These are phyloP conservation scores for Baccha elongata DNA, from an alignment of 2,888 invertebrate species.

Conservation along the genomic window DNA sequence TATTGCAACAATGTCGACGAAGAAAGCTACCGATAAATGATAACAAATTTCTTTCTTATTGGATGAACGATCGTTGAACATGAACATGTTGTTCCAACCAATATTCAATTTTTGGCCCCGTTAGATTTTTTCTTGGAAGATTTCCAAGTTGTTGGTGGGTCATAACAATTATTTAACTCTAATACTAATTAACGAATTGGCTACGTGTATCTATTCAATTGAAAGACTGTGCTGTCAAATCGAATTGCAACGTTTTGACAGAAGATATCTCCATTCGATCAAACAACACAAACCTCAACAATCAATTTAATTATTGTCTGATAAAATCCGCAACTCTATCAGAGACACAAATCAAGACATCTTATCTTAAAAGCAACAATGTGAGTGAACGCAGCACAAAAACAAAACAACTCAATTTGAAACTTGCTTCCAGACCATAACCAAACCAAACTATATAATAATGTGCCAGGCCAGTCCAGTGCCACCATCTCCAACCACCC, in stretches of 20 bases:
- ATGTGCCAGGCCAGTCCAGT: conserved; percentile 3
- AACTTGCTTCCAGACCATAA: conserved; percentile 18
- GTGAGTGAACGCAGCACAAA: conserved; percentile 14
- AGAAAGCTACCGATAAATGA: too few species aligned
- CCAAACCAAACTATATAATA: background rate
- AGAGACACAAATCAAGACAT: conserved; percentile 6
- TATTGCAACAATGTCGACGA: too few species aligned
- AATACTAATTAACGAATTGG: too few species aligned
- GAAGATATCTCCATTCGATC: conserved; percentile 57
- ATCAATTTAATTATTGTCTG: conserved; percentile 36
- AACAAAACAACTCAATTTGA: conserved; percentile 47
- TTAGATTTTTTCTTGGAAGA: too few species aligned
- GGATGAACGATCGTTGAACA: too few species aligned
- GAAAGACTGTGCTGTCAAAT: conserved; percentile 30
- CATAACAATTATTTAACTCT: too few species aligned
- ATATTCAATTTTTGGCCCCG: too few species aligned
- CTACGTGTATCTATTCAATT: conserved; percentile 10
- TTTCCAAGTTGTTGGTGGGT: too few species aligned
- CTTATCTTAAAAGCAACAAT: background rate
- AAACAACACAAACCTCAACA: conserved; percentile 46
- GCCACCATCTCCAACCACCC: conserved; percentile 20
- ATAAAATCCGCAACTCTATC: conserved; percentile 30
- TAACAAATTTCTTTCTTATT: too few species aligned
- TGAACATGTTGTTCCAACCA: too few species aligned
- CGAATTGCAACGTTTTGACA: conserved; percentile 49